Base-by-base conservation (phyloP, 2,888 invertebrate species). In the Caenorhabditis sp. region DNA sequence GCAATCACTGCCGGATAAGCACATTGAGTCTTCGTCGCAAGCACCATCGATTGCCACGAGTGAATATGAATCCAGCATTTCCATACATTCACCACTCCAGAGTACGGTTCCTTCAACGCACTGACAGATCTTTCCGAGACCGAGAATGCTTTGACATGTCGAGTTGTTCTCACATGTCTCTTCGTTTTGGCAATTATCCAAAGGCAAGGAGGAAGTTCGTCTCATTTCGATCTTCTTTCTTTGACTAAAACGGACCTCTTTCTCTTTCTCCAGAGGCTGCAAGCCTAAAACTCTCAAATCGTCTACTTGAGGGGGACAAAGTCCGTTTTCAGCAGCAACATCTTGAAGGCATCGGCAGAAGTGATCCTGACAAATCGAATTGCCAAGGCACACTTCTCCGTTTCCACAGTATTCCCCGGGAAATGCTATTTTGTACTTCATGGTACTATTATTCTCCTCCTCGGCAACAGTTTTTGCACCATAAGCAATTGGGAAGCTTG, bases 331-430 rank as follows among this genome's bases (percentile, higher is more conserved):
- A 15, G 86, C 79, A 3, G 66, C 53, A 20, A 72, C 81, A 13
- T 84, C 85, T 45, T 74, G 80, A 1, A 85, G 79, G 46, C 88
- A 88, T 7, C 85, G 79, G 56, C 88, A 88, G 80, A 82, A 86
- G 9, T 82, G 77, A 6, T 58, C 39, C 7, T 66, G 62, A 70
- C 88, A 88, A 7, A 78, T 52, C 9, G 87, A 83, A 52, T 86
- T 84, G 5, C 86, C 88, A 0, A 84, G 53, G 56, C 87, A 88
- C 8, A 82, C 55, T 30, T 73, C 66, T 0, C 78, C 81, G 43
- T 65, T 78, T 17, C 80, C 83, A 59, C 88, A 88, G 55, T 76
- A 82, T 53, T 87, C 88, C 13, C 88, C 88, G 9, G 88, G 88
- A 78, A 84, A 79, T 11, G 86, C 83, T 13, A 78, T 62, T 24